Base-by-base conservation (phyloP, 2,797 vertebrate species). In the Sebastes itinus region DNA sequence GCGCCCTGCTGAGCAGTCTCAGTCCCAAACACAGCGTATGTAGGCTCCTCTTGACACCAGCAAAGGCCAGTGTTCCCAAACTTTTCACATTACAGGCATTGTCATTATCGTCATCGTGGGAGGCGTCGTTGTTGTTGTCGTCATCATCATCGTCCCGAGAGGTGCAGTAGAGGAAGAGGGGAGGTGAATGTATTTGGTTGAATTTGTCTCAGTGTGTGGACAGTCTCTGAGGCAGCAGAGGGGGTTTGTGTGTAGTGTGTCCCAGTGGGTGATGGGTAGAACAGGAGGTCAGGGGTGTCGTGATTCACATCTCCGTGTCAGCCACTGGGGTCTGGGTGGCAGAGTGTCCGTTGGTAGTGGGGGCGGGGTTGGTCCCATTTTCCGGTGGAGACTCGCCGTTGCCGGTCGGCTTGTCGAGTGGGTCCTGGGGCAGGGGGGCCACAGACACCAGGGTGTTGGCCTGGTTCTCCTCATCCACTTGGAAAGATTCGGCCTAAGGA, bases 281-380 rank as follows among this genome's bases (percentile, higher is more conserved):
- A 60, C 22, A 20, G 78, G 75, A 64, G 35, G 62, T n/a, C 9
- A 20, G 59, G 42, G 65, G 23, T 72, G 74, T 77, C 35, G 0
- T 2, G 52, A 63, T 92, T 98, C 96, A 99, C 97, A 99, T 95
- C 90, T 97, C 95, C 0, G 96, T 98, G 91, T 99, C 97, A 3
- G 97, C 97, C 33, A 97, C 95, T 35, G 93, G 90, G 87, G 90
- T 88, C 91, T 97, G 97, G 90, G 92, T 83, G 77, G 91, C 87
- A 0, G 97, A 97, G 92, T 96, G 97, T 80, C 97, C 97, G 2
- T 97, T 98, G 74, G 96, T 97, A 56, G 95, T 92, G 10, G 94
- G 91, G 38, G 94, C 73, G 56, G 94, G 90, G 78, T 92, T 95
- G 4, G 95, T 96, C 9, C 97, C 97, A 4, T 97, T 97, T 87